Base-by-base conservation (phyloP, 2,888 invertebrate genomes). In the Aradus depressus region DNA sequence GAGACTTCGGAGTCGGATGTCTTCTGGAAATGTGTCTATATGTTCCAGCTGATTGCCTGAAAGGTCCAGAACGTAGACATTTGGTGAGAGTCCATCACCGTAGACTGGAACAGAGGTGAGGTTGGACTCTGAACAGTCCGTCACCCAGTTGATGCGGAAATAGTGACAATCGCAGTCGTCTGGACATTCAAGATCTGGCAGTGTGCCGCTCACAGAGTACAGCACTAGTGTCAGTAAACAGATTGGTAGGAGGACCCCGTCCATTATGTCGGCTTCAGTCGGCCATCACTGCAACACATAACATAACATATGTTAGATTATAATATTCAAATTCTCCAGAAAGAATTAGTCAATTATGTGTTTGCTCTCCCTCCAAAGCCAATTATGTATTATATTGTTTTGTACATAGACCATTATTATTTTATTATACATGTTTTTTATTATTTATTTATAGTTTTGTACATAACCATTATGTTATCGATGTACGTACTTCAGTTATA, bases 41-140 rank as follows among this genome's bases (percentile, higher is more conserved):
- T 35, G 14, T 2, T 72, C 75, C 57, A 83, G 74, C 58, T 77
- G 76, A 64, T 82, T 82, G 34, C 78, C 80, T 63, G 81, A 81
- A 65, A 82, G 69, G 60, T 83, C 81, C 58, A 83, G 67, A 55
- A 81, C 72, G 67, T 83, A 82, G 41, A 81, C 80, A 63, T 80
- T 79, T 32, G 72, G 70, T 62, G 81, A 81, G 51, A 82, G 73
- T 61, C 81, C 81, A 48, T 77, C 75, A 62, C 78, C 77, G 0
- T 81, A 81, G n/a, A 55, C 55, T 1, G 59, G 59, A 23, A 82
- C 75, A 54, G 73, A 72, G 1, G 81, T 81, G 51, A 82, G 72
- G 67, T 81, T 81, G 67, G 80, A 81, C 62, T 81, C 80, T 0
- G 82, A 82, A 62, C 82, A 82, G 63, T 82, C 82, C 2, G 81